Conservation (phyloP, 2,888 invertebrate species). For the Andrena hattorfiana region DNA sequence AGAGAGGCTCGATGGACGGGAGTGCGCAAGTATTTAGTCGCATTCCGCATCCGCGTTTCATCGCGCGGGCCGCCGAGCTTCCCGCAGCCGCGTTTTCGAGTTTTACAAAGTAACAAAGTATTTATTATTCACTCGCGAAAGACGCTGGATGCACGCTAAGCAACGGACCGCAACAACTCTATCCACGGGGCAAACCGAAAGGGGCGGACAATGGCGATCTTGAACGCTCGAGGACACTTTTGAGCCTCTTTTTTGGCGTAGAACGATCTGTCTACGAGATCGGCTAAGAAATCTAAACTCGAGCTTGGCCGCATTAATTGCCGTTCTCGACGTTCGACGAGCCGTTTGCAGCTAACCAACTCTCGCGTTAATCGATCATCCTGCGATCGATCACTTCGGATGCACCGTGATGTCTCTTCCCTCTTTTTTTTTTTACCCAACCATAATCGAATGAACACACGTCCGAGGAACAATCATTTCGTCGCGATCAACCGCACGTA, state of each 20-base stretch:
- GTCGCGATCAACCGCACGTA: conserved; percentile 12
- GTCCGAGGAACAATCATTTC: conserved; percentile 22
- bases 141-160: conserved; percentile 76
- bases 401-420: conserved; percentile 26
- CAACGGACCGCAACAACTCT: conserved; percentile 58
- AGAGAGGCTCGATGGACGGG: not conserved
- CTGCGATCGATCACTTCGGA: conserved; percentile 19
- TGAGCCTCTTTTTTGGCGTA: not conserved
- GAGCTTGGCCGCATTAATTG: not conserved
- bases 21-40: not conserved
- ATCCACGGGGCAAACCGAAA: not conserved
- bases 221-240: conserved; percentile 28
- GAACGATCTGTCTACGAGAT: not conserved
- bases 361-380: conserved; percentile 9
- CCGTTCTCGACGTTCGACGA: conserved; percentile 5
- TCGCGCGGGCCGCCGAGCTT: not conserved
- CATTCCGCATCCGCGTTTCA: not conserved
- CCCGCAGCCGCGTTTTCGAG: conserved; percentile 73
- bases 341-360: conserved; percentile 3
- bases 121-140: conserved; percentile 80
- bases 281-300: not conserved
- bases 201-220: conserved; percentile 3
- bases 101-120: conserved; percentile 81
- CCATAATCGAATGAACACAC: not conserved
- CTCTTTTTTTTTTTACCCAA: not conserved